phyloP scores from a whole-genome alignment of 2,113 vertebrate species.

The Tragulus kanchil region DNA sequence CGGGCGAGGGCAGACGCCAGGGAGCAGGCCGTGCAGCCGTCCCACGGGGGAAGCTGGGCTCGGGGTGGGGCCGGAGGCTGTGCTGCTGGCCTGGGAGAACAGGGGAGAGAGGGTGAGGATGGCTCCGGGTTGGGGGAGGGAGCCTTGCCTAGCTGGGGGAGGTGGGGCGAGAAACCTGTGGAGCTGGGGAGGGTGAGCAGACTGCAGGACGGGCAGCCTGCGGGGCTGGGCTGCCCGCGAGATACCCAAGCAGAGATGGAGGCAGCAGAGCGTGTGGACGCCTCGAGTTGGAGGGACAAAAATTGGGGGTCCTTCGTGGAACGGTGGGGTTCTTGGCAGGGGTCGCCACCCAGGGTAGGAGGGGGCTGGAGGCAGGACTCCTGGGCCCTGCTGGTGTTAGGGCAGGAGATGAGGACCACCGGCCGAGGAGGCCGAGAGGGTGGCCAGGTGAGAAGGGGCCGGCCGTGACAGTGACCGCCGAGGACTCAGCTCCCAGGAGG shows the following conservation, averaged over 20 bases:
- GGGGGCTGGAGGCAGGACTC: neutral
- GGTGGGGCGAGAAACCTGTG: neutral
- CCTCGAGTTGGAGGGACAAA: neutral
- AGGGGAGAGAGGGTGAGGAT: neutral
- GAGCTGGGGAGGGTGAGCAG: neutral
- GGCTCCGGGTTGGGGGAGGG: neutral
- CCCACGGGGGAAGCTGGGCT: accelerated
- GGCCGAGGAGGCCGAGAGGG: neutral
- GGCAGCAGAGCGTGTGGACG: neutral
- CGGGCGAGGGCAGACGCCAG: neutral
- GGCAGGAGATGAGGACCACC: neutral
- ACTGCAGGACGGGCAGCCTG: neutral
- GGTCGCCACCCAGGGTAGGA: no score
- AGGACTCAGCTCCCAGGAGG: neutral
- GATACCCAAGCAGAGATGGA: neutral
- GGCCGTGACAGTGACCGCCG: accelerated
- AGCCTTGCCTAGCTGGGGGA: neutral
- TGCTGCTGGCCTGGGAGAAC: neutral
- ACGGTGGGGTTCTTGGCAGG: neutral
- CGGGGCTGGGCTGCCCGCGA: neutral
- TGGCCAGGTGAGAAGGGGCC: neutral
- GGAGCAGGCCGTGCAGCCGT: neutral
- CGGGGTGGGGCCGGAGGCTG: neutral
- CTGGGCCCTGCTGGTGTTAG: neutral
- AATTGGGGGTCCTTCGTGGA: neutral